Evolutionary conservation across 2,888 invertebrate genomes (phyloP).

Genomic region (Platycheirus albimanus): DNA sequence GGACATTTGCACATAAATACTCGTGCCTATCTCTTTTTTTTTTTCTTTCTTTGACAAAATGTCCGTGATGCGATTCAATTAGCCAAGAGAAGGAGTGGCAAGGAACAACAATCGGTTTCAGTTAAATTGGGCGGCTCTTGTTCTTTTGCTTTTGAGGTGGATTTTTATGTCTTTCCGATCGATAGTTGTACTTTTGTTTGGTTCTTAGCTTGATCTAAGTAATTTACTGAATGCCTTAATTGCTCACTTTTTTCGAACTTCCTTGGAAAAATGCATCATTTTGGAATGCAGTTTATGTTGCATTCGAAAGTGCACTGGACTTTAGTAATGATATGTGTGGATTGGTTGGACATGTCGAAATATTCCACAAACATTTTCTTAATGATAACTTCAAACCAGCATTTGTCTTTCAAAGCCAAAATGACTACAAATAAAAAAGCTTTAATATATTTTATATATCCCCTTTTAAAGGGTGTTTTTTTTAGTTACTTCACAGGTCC

Average conservation of each 20-base stretch:
- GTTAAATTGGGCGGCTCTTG: slow-evolving; percentile 1
- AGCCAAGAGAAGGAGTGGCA: slow-evolving; percentile 46
- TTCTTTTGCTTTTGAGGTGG: slow-evolving; percentile 11
- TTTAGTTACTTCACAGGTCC: no score
- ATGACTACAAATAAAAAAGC: no score
- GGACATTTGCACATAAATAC: slow-evolving; percentile 28
- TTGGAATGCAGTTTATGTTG: no score
- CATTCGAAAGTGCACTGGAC: no score
- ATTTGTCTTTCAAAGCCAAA: no score
- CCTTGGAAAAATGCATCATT: slow-evolving; percentile 40
- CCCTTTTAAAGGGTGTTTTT: no score
- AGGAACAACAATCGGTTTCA: background rate
- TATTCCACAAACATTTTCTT: no score
- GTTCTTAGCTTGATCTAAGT: slow-evolving; percentile 32
- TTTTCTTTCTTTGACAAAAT: slow-evolving; percentile 34
- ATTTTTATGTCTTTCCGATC: slow-evolving; percentile 55
- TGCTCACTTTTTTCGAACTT: slow-evolving; percentile 52
- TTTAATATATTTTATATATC: no score
- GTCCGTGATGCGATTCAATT: slow-evolving; percentile 64
- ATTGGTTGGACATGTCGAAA: no score
- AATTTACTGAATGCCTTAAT: slow-evolving; percentile 54
- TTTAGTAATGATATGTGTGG: background rate
- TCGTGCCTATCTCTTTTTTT: background rate
- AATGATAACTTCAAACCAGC: no score
- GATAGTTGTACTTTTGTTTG: slow-evolving; percentile 33